Base-by-base conservation (phyloP, 1,140 invertebrate genomes). In the Dreissena rostriformis region DNA sequence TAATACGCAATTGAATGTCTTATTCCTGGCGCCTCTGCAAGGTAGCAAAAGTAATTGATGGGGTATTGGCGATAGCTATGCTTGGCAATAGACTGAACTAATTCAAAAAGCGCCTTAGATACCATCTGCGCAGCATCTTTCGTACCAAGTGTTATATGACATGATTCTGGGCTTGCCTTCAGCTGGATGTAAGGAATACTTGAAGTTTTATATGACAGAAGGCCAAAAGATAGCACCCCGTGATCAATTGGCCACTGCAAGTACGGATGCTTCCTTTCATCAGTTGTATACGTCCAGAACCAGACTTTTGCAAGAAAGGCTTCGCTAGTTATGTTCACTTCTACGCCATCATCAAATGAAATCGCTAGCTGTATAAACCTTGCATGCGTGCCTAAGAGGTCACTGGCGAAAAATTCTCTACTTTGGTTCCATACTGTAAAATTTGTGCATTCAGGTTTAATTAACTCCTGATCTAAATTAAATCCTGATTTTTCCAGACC, bases 241-340 rank as follows among this genome's bases (percentile, higher is more conserved):
- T 65, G 63, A 51, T 77, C 74, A 26, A 77, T 77, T 19, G 63
- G 63, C 74, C 74, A 77, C 4, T 17, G n/a, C 22, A 77, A 28
- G 39, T 77, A 77, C 26, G 74, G 74, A 53, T 77, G 66, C 24
- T 22, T 65, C 22, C n/a, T 29, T 24, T 29, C 28, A 22, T 57
- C n/a, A 1, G 55, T 61, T 22, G 17, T 66, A 22, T 65, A 77
- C 19, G 74, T 77, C 74, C 74, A 77, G 10, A 77, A 57, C 74
- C 74, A 77, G 52, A 65, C 29, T 19, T n/a, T 29, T 0, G 74
- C 57, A 14, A 28, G 26, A 29, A 77, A 77, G 14, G 66, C 61
- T 15, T 29, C 61, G 8, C 63, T 39, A 1, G 74, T 77, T n/a
- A 28, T 14, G 17, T 70, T 68, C 24, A 51, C 29, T 11, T 51